These are phyloP conservation scores for Danio tinwini DNA, from an alignment of 2,797 vertebrate genomes.

Conservation along the genomic window DNA sequence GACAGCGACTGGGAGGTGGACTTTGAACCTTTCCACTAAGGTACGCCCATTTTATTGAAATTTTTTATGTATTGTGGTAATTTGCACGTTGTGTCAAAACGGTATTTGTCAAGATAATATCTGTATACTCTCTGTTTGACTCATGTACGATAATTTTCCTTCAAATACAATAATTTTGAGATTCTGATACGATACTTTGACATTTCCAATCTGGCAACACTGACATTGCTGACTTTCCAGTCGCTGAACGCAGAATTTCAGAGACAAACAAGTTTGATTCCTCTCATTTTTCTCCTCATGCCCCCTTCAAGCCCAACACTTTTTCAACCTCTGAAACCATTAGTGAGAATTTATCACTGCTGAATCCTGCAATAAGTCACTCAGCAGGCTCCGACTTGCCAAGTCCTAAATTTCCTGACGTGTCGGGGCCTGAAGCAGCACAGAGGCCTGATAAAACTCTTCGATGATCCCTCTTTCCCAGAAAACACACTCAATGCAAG, in stretches of 20 bases:
- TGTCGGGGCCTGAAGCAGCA: conserved; percentile 69
- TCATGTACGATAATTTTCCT: too few species aligned
- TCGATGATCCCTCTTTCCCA: conserved; percentile 58
- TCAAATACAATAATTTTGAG: too few species aligned
- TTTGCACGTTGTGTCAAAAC: too few species aligned
- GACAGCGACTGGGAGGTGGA: too few species aligned
- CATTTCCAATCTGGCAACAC: too few species aligned
- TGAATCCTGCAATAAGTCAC: conserved; percentile 74
- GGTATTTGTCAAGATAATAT: too few species aligned
- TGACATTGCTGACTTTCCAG: conserved; percentile 49
- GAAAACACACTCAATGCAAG: conserved; percentile 35
- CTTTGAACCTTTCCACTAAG: too few species aligned
- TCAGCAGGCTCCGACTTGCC: conserved; percentile 71
- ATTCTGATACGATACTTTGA: too few species aligned
- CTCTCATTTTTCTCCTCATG: conserved; percentile 42
- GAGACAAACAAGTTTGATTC: conserved; percentile 49
- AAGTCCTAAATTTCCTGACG: conserved; percentile 72
- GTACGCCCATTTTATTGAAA: too few species aligned
- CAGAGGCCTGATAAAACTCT: conserved; percentile 57
- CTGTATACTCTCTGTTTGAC: too few species aligned
- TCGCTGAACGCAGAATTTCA: conserved; percentile 34
- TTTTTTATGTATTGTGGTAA: too few species aligned
- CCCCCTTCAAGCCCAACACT: conserved; percentile 61
- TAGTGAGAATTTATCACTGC: conserved; percentile 75
- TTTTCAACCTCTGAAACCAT: conserved; percentile 75